A percentile compares a stretch with the other conserved stretches of the same genome.
Conservation (phyloP, 2,888 invertebrate species). For the Microctonus hyperodae region DNA sequence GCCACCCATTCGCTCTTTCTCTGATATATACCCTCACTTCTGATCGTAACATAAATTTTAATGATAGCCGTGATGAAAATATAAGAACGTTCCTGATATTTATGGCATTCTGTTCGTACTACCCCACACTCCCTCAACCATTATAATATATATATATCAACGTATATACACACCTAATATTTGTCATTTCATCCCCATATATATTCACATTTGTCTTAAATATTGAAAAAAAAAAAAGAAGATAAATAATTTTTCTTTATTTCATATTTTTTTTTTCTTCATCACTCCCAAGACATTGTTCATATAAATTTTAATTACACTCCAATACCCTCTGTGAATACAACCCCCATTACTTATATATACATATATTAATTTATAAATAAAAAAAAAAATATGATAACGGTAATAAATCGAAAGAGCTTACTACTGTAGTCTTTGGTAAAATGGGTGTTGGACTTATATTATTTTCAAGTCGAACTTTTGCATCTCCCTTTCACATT, state of each 20-base stretch:
- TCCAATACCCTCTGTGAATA: neutral
- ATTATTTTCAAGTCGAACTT: neutral
- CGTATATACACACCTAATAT: constrained; percentile 1
- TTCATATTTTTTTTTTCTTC: neutral
- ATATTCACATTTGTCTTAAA: constrained; percentile 2
- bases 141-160: neutral
- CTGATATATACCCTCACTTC: constrained; percentile 58
- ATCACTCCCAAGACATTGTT: neutral
- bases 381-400: constrained; percentile 5
- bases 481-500: constrained; percentile 17
- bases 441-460: neutral
- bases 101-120: neutral
- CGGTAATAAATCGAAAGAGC: constrained; percentile 4
- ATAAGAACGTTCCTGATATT: constrained; percentile 52
- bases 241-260: neutral
- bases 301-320: constrained; percentile 2
- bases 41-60: constrained; percentile 63
- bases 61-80: constrained; percentile 63
- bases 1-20: constrained; percentile 17
- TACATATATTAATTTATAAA: neutral
- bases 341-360: neutral
- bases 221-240: neutral
- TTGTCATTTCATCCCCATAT: neutral
- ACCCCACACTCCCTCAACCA: neutral
- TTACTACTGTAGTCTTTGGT: neutral